These are phyloP conservation scores for Acanthiza pusilla DNA, from an alignment of 2,797 vertebrate species.

Conservation along the genomic window DNA sequence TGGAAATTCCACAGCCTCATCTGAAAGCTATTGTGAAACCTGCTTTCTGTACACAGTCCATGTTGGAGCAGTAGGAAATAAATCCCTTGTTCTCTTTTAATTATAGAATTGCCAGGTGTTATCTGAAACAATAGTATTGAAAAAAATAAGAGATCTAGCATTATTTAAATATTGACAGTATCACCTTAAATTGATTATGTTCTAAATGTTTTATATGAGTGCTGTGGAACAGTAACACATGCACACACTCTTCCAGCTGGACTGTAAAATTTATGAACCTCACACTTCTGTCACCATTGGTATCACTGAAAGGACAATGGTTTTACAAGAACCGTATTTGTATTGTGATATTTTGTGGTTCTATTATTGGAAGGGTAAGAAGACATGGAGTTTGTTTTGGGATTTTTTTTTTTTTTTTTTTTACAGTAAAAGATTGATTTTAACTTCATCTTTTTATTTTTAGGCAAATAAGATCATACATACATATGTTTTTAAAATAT, in stretches of 20 bases:
- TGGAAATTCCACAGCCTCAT: background rate
- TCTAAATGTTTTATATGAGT: background rate
- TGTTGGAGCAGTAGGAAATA: background rate
- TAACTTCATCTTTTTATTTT: background rate
- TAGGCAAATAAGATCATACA: background rate
- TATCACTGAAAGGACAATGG: background rate
- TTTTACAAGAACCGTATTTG: background rate
- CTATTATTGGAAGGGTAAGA: background rate
- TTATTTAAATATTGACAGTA: slow-evolving; percentile 12
- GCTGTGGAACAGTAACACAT: background rate
- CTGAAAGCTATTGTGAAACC: background rate
- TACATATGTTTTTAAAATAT: background rate
- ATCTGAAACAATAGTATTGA: background rate
- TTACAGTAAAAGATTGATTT: background rate
- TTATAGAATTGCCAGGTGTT: background rate
- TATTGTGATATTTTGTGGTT: background rate
- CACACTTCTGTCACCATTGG: background rate
- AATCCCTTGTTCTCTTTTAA: background rate
- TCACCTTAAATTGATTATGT: background rate
- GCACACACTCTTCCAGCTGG: background rate
- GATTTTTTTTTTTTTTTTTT: background rate
- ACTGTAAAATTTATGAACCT: slow-evolving; percentile 21
- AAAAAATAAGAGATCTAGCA: background rate
- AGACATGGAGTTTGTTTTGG: background rate
- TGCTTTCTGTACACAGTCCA: background rate